phyloP scores from a whole-genome alignment of 2,113 vertebrate species.

The Siniperca chuatsi region DNA sequence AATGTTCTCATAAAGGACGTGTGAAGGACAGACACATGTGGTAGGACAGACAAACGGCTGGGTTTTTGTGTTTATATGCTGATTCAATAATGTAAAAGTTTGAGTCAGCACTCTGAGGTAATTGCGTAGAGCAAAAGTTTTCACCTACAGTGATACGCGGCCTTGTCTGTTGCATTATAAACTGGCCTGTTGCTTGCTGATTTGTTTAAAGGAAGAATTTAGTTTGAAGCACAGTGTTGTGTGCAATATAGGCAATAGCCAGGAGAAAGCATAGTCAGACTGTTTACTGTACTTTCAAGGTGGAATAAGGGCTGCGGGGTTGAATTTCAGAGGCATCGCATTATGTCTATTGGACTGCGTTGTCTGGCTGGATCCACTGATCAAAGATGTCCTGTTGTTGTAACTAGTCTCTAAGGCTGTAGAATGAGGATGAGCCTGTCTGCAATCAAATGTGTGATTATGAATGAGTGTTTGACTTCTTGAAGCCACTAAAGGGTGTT shows the following conservation, averaged over 20 bases:
- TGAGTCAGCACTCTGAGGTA: not conserved
- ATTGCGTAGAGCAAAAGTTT: not conserved
- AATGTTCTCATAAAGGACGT: constrained; percentile 5
- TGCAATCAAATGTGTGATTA: not conserved
- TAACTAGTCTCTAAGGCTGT: not conserved
- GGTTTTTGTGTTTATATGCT: not conserved
- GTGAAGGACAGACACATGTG: constrained; percentile 43
- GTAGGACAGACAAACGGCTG: constrained; percentile 31
- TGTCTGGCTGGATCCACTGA: not conserved
- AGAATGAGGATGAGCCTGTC: constrained; percentile 14
- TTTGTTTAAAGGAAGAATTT: not conserved
- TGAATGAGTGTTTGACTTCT: constrained; percentile 9
- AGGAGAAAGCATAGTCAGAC: constrained; percentile 4
- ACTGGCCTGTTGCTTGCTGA: not conserved
- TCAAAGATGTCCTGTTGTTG: not conserved
- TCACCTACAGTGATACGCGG: not conserved
- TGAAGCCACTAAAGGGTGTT: constrained; percentile 30
- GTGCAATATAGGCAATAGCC: not conserved
- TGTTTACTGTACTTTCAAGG: constrained; percentile 46
- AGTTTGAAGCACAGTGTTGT: not conserved
- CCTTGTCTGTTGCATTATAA: not conserved
- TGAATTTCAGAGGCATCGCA: constrained; percentile 22
- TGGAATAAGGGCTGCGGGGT: constrained; percentile 29
- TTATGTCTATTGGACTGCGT: not conserved
- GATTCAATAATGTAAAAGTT: not conserved